These are phyloP conservation scores for Andricus curvator DNA, from an alignment of 2,888 invertebrate species.

Conservation along the genomic window DNA sequence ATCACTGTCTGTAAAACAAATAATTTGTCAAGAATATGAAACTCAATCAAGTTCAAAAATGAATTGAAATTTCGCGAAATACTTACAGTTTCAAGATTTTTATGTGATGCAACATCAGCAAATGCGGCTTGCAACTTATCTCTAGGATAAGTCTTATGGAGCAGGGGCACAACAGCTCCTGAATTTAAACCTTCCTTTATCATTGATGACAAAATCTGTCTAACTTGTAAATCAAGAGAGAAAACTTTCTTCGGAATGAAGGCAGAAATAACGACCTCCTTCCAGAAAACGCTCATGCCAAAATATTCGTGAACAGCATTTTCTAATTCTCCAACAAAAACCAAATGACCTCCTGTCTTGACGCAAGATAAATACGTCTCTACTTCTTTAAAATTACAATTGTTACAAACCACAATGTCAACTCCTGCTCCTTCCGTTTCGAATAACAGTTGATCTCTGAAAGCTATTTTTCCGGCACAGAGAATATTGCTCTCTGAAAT, in stretches of 20 bases:
- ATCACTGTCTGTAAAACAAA: too few species aligned
- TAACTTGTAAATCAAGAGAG: conserved; percentile 79
- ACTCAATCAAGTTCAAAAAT: conserved; percentile 46
- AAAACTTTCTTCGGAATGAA: conserved; percentile 36
- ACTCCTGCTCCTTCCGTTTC: too few species aligned
- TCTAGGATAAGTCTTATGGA: conserved; percentile 82
- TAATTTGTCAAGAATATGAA: too few species aligned
- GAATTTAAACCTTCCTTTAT: conserved; percentile 82
- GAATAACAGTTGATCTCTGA: too few species aligned
- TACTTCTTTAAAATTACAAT: too few species aligned
- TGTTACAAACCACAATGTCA: too few species aligned
- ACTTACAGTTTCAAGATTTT: conserved; percentile 87
- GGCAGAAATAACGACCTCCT: conserved; percentile 64
- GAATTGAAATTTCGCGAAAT: neutral
- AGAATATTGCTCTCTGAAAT: too few species aligned
- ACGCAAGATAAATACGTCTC: conserved; percentile 81
- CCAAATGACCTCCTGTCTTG: conserved; percentile 77
- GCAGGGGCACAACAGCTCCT: conserved; percentile 86
- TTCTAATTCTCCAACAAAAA: conserved; percentile 79
- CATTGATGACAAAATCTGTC: conserved; percentile 80
- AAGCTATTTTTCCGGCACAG: too few species aligned
- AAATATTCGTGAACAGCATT: conserved; percentile 79
- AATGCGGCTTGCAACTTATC: conserved; percentile 87
- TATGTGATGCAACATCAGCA: conserved; percentile 82
- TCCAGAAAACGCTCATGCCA: conserved; percentile 56